Percentiles rank a stretch among this genome's conserved stretches.
phyloP scores from a whole-genome alignment of 2,888 invertebrate species.

The Celastrina argiolus region DNA sequence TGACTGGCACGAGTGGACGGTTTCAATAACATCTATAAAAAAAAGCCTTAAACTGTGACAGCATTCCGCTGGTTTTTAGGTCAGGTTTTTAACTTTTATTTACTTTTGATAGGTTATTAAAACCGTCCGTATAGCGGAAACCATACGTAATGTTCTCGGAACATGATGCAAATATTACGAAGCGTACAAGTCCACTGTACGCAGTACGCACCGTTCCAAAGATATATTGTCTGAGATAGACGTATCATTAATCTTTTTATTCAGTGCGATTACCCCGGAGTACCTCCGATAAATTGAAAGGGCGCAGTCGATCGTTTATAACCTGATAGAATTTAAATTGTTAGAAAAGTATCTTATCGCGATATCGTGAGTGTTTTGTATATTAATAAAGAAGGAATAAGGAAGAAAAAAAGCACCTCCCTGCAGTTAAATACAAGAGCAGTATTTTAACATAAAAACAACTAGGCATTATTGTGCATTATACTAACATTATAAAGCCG shows the following conservation, averaged over 20 bases:
- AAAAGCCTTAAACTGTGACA: no score
- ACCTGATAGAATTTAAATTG: conserved; percentile 14
- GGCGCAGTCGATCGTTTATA: conserved; percentile 17
- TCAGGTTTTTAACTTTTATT: no score
- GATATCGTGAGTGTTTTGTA: neutral
- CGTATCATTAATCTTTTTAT: conserved; percentile 21
- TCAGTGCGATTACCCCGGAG: conserved; percentile 18
- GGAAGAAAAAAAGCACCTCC: neutral
- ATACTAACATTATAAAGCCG: no score
- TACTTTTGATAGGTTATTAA: no score
- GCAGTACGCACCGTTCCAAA: conserved; percentile 1
- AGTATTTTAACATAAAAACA: no score
- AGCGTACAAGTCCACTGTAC: neutral
- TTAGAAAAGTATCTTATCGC: neutral
- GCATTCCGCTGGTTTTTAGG: no score
- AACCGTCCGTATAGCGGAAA: no score
- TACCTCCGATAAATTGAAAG: conserved; percentile 18
- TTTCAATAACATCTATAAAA: no score
- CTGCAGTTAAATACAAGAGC: no score
- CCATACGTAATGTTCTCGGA: neutral
- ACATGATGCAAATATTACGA: neutral
- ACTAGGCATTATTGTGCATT: no score
- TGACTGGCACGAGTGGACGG: no score
- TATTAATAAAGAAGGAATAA: neutral
- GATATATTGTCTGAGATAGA: conserved; percentile 15